These are phyloP conservation scores for Lophochroa leadbeateri DNA, from an alignment of 2,113 vertebrate species.

Conservation along the genomic window DNA sequence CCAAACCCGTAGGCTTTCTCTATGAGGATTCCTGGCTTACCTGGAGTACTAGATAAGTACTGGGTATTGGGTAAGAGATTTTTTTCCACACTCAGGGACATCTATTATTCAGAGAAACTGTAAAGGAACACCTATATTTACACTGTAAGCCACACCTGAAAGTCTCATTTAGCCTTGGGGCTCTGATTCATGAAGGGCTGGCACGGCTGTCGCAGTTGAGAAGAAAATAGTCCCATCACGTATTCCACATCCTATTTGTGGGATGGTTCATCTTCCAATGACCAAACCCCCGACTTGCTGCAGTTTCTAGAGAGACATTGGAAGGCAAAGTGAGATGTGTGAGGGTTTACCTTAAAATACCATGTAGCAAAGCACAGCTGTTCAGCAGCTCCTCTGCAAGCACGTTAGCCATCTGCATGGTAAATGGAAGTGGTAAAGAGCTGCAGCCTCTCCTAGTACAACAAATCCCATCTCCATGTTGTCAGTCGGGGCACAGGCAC, in stretches of 20 bases:
- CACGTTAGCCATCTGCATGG: not conserved
- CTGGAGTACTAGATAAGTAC: not conserved
- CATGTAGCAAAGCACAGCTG: not conserved
- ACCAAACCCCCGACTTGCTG: not conserved
- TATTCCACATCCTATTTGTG: not conserved
- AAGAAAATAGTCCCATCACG: not conserved
- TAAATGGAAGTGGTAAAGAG: not conserved
- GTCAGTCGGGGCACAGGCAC: not conserved
- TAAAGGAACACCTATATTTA: not conserved
- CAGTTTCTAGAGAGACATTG: not conserved
- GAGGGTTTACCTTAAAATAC: not conserved
- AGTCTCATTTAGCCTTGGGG: not conserved
- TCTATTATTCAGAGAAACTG: not conserved
- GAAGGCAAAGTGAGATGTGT: not conserved
- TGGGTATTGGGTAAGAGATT: conserved; percentile 10
- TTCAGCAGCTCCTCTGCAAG: not conserved
- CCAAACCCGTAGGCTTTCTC: not conserved
- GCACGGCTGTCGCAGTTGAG: not conserved
- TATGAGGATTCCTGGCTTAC: not conserved
- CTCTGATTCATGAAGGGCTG: not conserved
- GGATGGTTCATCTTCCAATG: fast-evolving
- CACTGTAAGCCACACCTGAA: not conserved
- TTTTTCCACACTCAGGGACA: not conserved
- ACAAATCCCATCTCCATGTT: not conserved
- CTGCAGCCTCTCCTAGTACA: not conserved